These are phyloP conservation scores for Heliocidaris erythrogramma DNA, from an alignment of 35 echinoderm and acorn worm species.

Conservation along the genomic window DNA sequence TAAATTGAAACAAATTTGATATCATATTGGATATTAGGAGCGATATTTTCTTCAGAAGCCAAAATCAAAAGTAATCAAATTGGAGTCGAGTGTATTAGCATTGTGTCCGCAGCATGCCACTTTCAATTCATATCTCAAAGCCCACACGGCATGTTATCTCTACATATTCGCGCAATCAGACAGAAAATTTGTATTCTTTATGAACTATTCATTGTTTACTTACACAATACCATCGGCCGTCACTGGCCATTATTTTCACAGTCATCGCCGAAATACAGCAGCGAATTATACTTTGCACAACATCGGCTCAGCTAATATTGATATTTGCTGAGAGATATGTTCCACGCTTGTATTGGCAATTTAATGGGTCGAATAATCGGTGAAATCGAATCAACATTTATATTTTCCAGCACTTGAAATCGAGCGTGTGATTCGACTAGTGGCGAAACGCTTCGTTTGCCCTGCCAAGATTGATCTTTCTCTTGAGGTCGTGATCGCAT, in stretches of 20 bases:
- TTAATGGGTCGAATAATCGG: not conserved
- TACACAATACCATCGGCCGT: not conserved
- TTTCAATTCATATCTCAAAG: not conserved
- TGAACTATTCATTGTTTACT: slow-evolving; percentile 12
- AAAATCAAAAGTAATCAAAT: slow-evolving; percentile 20
- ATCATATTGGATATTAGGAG: not conserved
- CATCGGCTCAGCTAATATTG: not conserved
- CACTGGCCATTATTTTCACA: not conserved
- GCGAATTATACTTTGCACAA: not conserved
- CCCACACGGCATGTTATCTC: not conserved
- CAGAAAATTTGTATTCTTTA: not conserved
- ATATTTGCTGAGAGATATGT: slow-evolving; percentile 17
- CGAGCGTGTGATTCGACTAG: slow-evolving; percentile 11
- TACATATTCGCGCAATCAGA: not conserved
- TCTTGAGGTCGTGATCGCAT: not conserved
- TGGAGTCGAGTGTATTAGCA: slow-evolving; percentile 5
- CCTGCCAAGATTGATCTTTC: not conserved
- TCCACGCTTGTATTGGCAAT: slow-evolving; percentile 35
- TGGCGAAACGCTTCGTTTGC: not conserved
- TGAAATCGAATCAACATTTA: slow-evolving; percentile 11
- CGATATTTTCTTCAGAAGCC: not conserved
- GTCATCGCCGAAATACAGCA: not conserved
- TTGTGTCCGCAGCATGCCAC: not conserved
- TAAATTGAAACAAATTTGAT: slow-evolving; percentile 5
- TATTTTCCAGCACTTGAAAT: slow-evolving; percentile 2